Conservation (phyloP, 1,140 invertebrate species). For the Neodiprion virginianus region DNA sequence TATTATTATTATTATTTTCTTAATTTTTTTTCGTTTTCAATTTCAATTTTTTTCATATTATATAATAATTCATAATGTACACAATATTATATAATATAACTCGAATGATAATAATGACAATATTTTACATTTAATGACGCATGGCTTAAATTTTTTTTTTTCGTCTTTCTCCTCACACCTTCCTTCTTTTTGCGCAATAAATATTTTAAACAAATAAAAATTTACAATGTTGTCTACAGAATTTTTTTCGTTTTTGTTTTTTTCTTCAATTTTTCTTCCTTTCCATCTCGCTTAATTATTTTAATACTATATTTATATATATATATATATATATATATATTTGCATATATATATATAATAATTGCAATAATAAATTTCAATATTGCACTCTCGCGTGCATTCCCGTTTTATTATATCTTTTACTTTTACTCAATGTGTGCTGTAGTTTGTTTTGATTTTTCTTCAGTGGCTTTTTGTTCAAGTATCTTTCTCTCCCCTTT, state of each 20-base stretch:
- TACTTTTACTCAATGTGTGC: too few species aligned
- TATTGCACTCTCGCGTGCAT: neutral
- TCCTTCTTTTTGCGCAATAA: neutral
- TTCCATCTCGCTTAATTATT: neutral
- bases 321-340: too few species aligned
- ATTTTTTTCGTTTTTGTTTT: constrained; percentile 4
- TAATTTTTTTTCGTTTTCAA: constrained; percentile 22
- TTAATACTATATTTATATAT: neutral
- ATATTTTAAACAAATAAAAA: constrained; percentile 47
- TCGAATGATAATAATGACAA: constrained; percentile 58
- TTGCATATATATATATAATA: neutral
- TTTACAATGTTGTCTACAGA: constrained; percentile 45
- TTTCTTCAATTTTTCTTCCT: neutral
- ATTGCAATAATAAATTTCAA: constrained; percentile 3
- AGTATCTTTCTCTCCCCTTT: too few species aligned
- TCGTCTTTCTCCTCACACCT: constrained; percentile 24
- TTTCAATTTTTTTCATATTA: constrained; percentile 29
- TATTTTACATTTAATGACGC: constrained; percentile 61
- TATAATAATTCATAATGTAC: constrained; percentile 50
- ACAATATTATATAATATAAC: constrained; percentile 50
- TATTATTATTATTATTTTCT: constrained; percentile 15
- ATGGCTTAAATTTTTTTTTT: constrained; percentile 48
- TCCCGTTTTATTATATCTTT: neutral
- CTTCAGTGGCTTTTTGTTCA: too few species aligned
- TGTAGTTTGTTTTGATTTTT: too few species aligned